Evolutionary conservation across 2,797 vertebrate species (phyloP).

Genomic region (Tadarida brasiliensis): DNA sequence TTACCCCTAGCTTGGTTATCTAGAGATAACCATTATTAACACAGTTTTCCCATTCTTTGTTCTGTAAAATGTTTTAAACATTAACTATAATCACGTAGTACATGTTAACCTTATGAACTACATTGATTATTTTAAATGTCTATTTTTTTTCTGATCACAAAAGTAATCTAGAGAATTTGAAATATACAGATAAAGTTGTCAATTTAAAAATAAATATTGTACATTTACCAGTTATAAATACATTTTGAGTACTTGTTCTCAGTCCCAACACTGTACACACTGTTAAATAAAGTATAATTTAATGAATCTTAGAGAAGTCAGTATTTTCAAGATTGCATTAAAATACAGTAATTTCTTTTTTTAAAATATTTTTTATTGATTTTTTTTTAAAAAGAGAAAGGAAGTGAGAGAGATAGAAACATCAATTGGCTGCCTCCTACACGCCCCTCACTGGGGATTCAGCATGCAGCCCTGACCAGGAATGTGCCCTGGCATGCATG

Average conservation of each 20-base stretch:
- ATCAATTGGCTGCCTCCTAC: no score
- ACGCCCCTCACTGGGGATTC: no score
- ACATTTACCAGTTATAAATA: not conserved
- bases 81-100: not conserved
- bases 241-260: not conserved
- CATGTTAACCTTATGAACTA: not conserved
- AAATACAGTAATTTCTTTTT: not conserved
- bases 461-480: no score
- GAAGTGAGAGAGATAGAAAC: no score
- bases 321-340: not conserved
- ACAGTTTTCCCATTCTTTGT: not conserved
- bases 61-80: not conserved
- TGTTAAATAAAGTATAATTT: conserved; percentile 22
- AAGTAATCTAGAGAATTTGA: conserved; percentile 28
- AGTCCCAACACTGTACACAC: not conserved
- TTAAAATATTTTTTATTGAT: no score
- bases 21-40: not conserved
- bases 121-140: not conserved
- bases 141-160: conserved; percentile 4
- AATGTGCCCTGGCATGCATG: no score
- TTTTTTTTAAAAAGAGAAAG: no score
- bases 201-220: conserved; percentile 37
- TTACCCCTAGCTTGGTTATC: not conserved
- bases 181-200: not conserved
- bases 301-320: not conserved